Conservation (phyloP, 2,888 invertebrate species). For the Trichopoda pennipes region DNA sequence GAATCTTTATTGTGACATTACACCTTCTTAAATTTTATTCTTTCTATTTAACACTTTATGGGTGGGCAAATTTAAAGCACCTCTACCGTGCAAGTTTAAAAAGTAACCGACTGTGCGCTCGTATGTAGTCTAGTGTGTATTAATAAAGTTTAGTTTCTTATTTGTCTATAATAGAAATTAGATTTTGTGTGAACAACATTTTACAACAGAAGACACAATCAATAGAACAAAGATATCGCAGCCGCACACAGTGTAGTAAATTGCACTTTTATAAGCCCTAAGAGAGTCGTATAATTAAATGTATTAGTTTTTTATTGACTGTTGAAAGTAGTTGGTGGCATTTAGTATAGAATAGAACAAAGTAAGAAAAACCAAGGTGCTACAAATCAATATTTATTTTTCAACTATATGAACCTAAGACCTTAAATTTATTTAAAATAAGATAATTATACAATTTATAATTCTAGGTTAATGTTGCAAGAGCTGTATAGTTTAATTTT, state of each 20-base stretch:
- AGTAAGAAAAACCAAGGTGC: too few relatives aligned
- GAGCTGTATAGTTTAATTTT: too few relatives aligned
- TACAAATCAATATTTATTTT: not conserved
- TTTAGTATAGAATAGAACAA: not conserved
- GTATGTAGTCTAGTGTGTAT: not conserved
- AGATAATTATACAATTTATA: too few relatives aligned
- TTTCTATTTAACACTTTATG: not conserved
- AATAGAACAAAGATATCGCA: not conserved
- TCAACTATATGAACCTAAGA: too few relatives aligned
- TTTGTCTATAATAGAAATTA: slow-evolving; percentile 23
- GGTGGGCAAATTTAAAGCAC: slow-evolving; percentile 4
- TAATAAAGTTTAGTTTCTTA: slow-evolving; percentile 19
- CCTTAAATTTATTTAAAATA: too few relatives aligned
- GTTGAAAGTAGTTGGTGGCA: slow-evolving; percentile 41
- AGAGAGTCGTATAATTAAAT: slow-evolving; percentile 53
- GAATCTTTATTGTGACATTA: too few relatives aligned
- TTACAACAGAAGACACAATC: not conserved
- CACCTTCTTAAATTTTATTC: too few relatives aligned
- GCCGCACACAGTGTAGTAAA: slow-evolving; percentile 46
- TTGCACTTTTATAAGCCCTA: slow-evolving; percentile 45
- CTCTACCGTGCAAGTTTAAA: not conserved
- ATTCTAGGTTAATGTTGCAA: too few relatives aligned
- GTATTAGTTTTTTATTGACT: slow-evolving; percentile 57
- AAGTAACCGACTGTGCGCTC: not conserved
- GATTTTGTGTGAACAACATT: slow-evolving; percentile 5